Evolutionary conservation across 2,113 vertebrate genomes (phyloP).

Genomic region (Saguinus imperator): DNA sequence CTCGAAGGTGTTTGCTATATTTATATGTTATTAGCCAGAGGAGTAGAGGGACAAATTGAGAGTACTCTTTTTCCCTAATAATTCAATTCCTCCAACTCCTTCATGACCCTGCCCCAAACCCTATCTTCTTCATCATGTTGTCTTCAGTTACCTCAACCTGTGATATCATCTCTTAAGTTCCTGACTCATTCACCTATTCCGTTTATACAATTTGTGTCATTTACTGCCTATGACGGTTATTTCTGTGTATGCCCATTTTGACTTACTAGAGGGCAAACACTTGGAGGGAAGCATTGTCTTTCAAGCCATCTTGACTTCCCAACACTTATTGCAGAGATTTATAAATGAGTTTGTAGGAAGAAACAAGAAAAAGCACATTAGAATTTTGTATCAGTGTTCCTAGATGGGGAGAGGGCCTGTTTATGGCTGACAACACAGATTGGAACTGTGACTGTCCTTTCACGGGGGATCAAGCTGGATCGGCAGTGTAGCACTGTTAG

Average conservation of each 20-base stretch:
- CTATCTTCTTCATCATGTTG: neutral
- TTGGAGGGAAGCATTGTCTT: neutral
- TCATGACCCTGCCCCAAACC: neutral
- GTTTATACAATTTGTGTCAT: neutral
- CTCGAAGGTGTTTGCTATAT: neutral
- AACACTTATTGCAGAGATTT: neutral
- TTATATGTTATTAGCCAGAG: neutral
- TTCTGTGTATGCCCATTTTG: neutral
- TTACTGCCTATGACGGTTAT: neutral
- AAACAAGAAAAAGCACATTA: neutral
- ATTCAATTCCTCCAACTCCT: neutral
- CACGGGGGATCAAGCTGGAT: neutral
- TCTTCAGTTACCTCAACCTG: neutral
- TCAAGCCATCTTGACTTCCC: neutral
- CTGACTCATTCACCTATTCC: neutral
- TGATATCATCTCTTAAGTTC: neutral
- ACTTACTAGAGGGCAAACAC: neutral
- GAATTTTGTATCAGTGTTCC: neutral
- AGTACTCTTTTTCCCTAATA: neutral
- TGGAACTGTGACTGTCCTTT: neutral
- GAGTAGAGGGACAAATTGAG: neutral
- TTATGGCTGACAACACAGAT: neutral
- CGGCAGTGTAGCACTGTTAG: accelerated
- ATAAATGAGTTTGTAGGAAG: neutral
- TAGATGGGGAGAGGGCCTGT: neutral